These are phyloP conservation scores for Mactra quadrangularis DNA, from an alignment of 1,140 invertebrate genomes.

Conservation along the genomic window DNA sequence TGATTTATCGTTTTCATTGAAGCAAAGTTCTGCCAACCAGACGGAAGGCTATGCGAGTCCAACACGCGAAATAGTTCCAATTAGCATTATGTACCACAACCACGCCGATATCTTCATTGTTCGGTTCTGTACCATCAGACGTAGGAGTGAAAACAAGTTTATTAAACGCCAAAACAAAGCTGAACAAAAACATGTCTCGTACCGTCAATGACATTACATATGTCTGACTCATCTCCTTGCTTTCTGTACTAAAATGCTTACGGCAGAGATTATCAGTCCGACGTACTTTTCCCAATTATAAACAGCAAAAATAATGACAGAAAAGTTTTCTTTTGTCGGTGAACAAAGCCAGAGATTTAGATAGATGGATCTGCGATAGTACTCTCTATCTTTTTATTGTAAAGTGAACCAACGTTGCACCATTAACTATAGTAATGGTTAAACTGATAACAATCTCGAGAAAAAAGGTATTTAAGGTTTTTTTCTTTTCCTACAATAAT, in stretches of 20 bases:
- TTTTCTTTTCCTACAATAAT: slow-evolving; percentile 34
- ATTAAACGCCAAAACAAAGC: too few species aligned
- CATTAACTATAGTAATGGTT: slow-evolving; percentile 27
- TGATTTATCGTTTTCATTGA: too few species aligned
- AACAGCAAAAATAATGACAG: slow-evolving; percentile 43
- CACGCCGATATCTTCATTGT: too few species aligned
- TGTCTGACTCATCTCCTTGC: neutral
- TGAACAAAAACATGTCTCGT: too few species aligned
- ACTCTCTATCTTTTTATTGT: neutral
- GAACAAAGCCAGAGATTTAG: slow-evolving; percentile 30
- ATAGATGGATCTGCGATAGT: neutral
- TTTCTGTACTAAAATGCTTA: neutral
- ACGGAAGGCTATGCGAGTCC: too few species aligned
- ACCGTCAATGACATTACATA: too few species aligned
- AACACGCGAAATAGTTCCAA: too few species aligned
- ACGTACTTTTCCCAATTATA: slow-evolving; percentile 1
- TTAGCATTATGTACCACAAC: too few species aligned
- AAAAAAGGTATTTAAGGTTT: slow-evolving; percentile 27
- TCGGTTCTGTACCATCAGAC: too few species aligned
- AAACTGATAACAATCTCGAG: slow-evolving; percentile 11
- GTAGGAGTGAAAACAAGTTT: too few species aligned
- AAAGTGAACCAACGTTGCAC: slow-evolving; percentile 20
- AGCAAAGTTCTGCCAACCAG: too few species aligned
- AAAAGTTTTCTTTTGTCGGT: slow-evolving; percentile 23
- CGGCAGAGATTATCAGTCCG: neutral